Evolutionary conservation across 2,888 invertebrate genomes (phyloP).

Genomic region (Arenicola marina): DNA sequence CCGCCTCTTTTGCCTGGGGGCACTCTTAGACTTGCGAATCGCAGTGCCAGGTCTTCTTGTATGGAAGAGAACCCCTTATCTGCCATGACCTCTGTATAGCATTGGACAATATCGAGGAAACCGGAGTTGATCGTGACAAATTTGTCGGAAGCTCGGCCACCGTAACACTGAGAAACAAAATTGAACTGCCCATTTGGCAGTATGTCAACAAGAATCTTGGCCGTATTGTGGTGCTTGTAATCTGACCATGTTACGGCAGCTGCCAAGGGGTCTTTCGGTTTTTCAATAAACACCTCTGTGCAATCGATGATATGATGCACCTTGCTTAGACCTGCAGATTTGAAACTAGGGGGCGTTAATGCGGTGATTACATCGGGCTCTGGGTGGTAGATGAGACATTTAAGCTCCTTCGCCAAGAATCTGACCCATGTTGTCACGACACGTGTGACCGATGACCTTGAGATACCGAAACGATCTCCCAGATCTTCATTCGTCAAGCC

Average conservation of each 20-base stretch:
- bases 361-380: not conserved
- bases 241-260: conserved; percentile 31
- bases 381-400: conserved; percentile 8
- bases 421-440: conserved; percentile 7
- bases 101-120: conserved; percentile 17
- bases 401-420: not conserved
- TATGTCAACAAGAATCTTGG: conserved; percentile 29
- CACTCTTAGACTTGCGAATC: conserved; percentile 18
- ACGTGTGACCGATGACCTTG: not conserved
- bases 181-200: conserved; percentile 31
- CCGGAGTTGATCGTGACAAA: conserved; percentile 27
- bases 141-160: conserved; percentile 32
- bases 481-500: conserved; percentile 9
- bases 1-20: conserved; percentile 29
- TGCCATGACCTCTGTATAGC: conserved; percentile 28
- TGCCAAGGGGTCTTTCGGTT: conserved; percentile 25
- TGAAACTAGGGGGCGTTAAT: conserved; percentile 2
- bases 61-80: conserved; percentile 35
- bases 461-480: not conserved
- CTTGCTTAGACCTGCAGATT: not conserved
- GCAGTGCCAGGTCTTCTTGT: conserved; percentile 16
- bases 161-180: conserved; percentile 22
- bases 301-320: conserved; percentile 7
- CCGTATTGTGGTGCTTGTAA: conserved; percentile 38
- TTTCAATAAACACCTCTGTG: conserved; percentile 29